phyloP scores from a whole-genome alignment of 2,888 invertebrate species.

The Xanthia togata region DNA sequence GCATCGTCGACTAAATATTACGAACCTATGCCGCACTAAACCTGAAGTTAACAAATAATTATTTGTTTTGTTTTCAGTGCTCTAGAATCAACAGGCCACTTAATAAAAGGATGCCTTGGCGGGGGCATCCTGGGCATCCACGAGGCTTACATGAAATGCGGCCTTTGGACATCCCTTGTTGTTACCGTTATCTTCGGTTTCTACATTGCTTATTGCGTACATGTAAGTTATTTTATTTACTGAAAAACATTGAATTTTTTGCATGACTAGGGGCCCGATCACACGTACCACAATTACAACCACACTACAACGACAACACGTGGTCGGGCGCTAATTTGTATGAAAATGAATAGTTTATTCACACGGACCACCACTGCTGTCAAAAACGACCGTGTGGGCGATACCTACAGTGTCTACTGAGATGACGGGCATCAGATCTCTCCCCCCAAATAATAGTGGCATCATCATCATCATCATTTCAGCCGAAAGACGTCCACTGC shows the following conservation, averaged over 20 bases:
- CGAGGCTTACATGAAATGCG: slow-evolving; percentile 85
- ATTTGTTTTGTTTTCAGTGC: slow-evolving; percentile 72
- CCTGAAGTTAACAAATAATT: neutral
- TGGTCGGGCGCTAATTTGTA: neutral
- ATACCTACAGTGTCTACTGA: too few relatives aligned
- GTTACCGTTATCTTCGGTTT: slow-evolving; percentile 82
- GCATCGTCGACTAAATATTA: neutral
- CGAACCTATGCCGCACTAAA: too few relatives aligned
- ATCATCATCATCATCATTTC: too few relatives aligned
- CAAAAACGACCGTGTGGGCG: neutral
- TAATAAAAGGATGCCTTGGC: slow-evolving; percentile 86
- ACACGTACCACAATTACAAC: neutral
- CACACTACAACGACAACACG: neutral
- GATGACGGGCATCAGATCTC: too few relatives aligned
- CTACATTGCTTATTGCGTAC: slow-evolving; percentile 85
- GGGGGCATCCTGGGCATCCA: slow-evolving; percentile 87
- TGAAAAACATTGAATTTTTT: neutral
- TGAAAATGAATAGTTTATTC: neutral
- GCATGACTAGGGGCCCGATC: neutral
- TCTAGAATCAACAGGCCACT: slow-evolving; percentile 83
- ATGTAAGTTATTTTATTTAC: slow-evolving; percentile 75
- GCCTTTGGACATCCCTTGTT: slow-evolving; percentile 82
- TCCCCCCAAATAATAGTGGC: too few relatives aligned
- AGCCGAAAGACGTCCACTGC: too few relatives aligned
- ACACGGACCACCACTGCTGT: neutral